Conservation (phyloP, 2,113 vertebrate species). For the Myrmophylax atrothorax region DNA sequence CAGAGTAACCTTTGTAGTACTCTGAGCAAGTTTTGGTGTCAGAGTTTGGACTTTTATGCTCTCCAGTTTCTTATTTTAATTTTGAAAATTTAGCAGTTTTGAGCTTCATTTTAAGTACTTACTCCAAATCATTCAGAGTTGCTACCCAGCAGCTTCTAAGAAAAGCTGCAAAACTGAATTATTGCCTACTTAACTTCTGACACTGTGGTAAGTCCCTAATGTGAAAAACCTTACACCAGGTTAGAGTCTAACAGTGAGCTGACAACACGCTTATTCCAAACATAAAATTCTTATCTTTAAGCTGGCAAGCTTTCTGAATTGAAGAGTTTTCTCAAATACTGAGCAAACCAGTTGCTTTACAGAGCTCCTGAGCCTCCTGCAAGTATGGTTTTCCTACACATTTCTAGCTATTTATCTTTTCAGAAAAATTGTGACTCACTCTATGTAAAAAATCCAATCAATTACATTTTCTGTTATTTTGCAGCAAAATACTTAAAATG, state of each 20-base stretch:
- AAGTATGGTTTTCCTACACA: background rate
- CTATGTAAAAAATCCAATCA: background rate
- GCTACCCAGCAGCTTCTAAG: background rate
- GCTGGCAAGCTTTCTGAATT: background rate
- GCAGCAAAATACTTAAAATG: background rate
- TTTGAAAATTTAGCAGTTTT: background rate
- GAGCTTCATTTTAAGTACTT: background rate
- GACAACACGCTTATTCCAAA: background rate
- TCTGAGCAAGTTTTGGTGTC: background rate
- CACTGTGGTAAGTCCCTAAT: background rate
- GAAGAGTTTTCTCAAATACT: background rate
- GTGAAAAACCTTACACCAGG: background rate
- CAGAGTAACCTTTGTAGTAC: background rate
- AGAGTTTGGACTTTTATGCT: background rate
- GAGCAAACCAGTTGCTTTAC: background rate
- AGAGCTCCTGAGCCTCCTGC: background rate
- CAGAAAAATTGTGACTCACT: background rate
- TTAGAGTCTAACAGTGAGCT: background rate
- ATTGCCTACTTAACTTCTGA: background rate
- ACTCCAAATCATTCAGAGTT: background rate
- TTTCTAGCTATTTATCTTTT: background rate
- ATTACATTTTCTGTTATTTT: background rate
- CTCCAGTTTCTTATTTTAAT: background rate
- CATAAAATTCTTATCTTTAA: background rate
- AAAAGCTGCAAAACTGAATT: background rate